Conservation (phyloP, 2,113 vertebrate genomes). For the Mus pahari region DNA sequence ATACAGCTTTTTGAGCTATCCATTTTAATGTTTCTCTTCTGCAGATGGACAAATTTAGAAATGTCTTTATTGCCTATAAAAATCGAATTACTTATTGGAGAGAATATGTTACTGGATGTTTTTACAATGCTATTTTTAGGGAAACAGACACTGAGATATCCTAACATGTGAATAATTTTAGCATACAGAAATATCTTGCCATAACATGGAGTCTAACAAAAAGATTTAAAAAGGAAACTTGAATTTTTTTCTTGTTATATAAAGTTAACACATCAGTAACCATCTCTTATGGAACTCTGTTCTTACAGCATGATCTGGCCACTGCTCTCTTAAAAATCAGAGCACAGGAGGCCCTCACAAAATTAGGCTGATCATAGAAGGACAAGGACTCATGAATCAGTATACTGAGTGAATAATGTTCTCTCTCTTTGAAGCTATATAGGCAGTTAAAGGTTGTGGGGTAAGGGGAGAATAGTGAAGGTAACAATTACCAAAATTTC, state of each 20-base stretch:
- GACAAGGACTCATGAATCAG: neutral
- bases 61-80: constrained; percentile 56
- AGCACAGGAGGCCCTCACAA: neutral
- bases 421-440: neutral
- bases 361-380: neutral
- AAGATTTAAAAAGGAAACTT: neutral
- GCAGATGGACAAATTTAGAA: constrained; percentile 72
- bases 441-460: neutral
- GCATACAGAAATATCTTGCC: constrained; percentile 55
- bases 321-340: neutral
- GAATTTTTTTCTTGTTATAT: constrained; percentile 41
- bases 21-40: constrained; percentile 69
- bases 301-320: neutral
- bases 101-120: constrained; percentile 29
- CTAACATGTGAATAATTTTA: constrained; percentile 54
- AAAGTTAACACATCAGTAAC: constrained; percentile 13
- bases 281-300: neutral
- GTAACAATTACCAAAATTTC: neutral
- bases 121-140: constrained; percentile 59
- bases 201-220: constrained; percentile 38
- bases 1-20: constrained; percentile 52
- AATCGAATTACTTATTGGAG: constrained; percentile 67
- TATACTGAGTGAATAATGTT: too few species aligned
- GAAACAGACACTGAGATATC: constrained; percentile 46
- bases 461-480: neutral